Percentiles rank a stretch among this genome's conserved stretches.
Evolutionary conservation across 2,113 vertebrate species (phyloP).

Genomic region (Ciconia maguari): DNA sequence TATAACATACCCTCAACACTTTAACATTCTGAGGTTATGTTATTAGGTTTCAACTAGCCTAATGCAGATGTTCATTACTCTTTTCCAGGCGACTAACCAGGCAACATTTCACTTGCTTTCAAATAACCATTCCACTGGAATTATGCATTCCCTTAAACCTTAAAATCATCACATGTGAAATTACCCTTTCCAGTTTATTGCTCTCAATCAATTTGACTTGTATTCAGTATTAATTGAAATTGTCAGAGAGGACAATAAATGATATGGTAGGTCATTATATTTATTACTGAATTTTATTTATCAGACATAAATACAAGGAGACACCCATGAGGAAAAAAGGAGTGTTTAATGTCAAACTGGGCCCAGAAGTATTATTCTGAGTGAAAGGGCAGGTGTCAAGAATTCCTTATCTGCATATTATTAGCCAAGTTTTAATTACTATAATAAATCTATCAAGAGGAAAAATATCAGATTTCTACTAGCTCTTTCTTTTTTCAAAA

Average conservation of each 20-base stretch:
- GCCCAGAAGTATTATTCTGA: not conserved
- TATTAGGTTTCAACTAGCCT: not conserved
- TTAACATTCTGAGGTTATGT: not conserved
- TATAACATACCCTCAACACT: not conserved
- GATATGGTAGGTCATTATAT: not conserved
- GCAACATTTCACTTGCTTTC: not conserved
- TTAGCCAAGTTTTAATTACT: slow-evolving; percentile 1
- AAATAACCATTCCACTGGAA: not conserved
- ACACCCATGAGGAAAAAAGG: not conserved
- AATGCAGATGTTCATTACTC: not conserved
- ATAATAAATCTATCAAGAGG: not conserved
- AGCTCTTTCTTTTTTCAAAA: not conserved
- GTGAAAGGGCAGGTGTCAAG: not conserved
- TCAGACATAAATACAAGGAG: not conserved
- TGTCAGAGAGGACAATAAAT: not conserved
- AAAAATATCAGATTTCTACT: not conserved
- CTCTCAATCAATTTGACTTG: not conserved
- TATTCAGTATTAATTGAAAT: not conserved
- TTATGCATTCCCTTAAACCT: not conserved
- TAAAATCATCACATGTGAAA: not conserved
- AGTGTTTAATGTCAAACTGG: not conserved
- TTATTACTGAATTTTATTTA: slow-evolving; percentile 9
- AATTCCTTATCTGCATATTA: not conserved
- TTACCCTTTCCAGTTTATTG: not conserved
- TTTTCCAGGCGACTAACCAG: not conserved